Evolutionary conservation across 2,113 vertebrate genomes (phyloP).

Genomic region (Dasyurus viverrinus): DNA sequence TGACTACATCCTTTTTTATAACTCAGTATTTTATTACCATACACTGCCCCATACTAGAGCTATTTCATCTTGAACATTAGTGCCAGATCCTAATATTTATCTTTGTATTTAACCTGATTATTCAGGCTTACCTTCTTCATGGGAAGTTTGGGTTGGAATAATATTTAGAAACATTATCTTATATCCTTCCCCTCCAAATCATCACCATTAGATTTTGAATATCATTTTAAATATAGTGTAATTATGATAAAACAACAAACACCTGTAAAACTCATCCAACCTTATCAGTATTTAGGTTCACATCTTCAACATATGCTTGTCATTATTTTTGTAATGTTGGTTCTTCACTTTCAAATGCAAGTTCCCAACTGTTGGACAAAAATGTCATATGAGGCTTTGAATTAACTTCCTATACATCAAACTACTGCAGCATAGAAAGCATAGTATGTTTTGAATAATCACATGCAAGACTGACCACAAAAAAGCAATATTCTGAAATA

Average conservation of each 20-base stretch:
- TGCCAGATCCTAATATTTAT: neutral
- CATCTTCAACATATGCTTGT: neutral
- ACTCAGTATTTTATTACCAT: neutral
- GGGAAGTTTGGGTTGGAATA: neutral
- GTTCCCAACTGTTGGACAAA: slow-evolving; percentile 10
- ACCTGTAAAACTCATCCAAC: neutral
- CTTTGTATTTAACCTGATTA: neutral
- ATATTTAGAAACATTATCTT: neutral
- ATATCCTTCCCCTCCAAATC: neutral
- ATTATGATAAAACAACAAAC: neutral
- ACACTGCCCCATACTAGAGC: neutral
- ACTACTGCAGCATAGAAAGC: slow-evolving; percentile 20
- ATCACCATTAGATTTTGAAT: neutral
- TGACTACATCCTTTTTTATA: neutral
- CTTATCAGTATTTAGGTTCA: neutral
- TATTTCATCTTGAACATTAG: neutral
- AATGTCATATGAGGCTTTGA: neutral
- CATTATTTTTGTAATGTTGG: neutral
- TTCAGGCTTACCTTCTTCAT: neutral
- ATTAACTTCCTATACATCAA: neutral
- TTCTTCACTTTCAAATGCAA: slow-evolving; percentile 21
- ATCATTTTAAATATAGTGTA: neutral
- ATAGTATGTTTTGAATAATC: neutral
- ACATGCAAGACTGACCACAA: slow-evolving; percentile 15
- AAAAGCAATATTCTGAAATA: neutral